phyloP scores from a whole-genome alignment of 2,113 vertebrate species.

The Smithornis capensis region DNA sequence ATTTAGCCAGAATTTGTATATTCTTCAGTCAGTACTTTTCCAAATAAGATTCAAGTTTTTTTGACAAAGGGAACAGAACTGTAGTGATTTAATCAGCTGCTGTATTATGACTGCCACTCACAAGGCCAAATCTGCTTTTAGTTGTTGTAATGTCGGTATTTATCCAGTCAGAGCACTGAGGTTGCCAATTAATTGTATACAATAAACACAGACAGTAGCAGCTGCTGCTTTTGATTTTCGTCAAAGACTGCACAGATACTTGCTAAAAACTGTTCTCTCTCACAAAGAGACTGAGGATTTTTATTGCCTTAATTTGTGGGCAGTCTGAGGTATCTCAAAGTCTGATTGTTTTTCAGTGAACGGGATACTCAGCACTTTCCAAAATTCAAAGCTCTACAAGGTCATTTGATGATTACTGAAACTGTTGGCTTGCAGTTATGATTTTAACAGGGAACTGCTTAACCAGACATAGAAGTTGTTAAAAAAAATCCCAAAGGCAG shows the following conservation, averaged over 20 bases:
- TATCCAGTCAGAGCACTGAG: neutral
- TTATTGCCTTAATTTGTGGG: neutral
- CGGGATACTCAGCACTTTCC: neutral
- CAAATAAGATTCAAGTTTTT: neutral
- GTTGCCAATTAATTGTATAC: neutral
- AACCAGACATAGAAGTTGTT: neutral
- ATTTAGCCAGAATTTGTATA: neutral
- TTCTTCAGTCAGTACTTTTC: neutral
- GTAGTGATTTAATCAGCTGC: neutral
- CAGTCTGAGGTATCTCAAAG: neutral
- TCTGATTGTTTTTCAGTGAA: neutral
- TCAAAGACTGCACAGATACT: neutral
- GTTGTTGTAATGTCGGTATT: neutral
- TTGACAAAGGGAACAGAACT: neutral
- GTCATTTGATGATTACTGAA: neutral
- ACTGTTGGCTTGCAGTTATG: neutral
- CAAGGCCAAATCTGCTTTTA: neutral
- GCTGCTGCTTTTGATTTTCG: constrained; percentile 14
- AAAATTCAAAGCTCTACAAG: neutral
- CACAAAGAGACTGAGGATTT: neutral
- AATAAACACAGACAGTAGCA: neutral
- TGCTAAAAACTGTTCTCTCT: neutral
- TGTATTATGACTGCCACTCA: neutral
- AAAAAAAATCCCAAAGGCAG: neutral
- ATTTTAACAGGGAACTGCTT: neutral